phyloP scores from a whole-genome alignment of 2,888 invertebrate species.

The Loripinus fragilis region DNA sequence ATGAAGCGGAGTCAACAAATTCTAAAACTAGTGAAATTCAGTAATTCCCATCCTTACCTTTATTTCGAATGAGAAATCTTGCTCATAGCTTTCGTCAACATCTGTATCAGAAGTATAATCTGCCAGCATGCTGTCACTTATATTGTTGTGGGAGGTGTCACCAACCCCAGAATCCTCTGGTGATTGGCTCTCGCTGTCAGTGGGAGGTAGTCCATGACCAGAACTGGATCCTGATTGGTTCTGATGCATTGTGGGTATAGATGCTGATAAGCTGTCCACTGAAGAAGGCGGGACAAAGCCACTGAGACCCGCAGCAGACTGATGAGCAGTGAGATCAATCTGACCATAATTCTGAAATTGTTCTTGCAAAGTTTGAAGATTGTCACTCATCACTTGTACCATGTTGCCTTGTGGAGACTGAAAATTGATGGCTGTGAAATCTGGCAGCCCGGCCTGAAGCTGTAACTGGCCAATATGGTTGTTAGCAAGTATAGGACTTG shows the following conservation, averaged over 20 bases:
- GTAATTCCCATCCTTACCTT: conserved; percentile 31
- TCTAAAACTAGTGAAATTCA: no score
- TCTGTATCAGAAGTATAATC: conserved; percentile 51
- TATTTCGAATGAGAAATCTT: conserved; percentile 56
- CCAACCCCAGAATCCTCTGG: conserved; percentile 51
- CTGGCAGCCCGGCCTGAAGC: conserved; percentile 50
- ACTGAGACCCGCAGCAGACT: conserved; percentile 20
- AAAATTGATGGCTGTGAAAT: conserved; percentile 51
- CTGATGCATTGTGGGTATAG: conserved; percentile 14
- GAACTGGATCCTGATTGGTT: conserved; percentile 6
- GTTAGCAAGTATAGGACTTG: conserved; percentile 38
- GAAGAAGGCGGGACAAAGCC: conserved; percentile 16
- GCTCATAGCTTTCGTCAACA: conserved; percentile 46
- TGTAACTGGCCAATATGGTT: conserved; percentile 29
- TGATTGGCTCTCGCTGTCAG: conserved; percentile 35
- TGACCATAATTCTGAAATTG: conserved; percentile 41
- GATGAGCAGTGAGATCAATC: conserved; percentile 28
- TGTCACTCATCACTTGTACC: conserved; percentile 46
- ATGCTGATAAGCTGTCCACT: conserved; percentile 15
- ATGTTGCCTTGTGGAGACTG: conserved; percentile 31
- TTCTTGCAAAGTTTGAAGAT: conserved; percentile 46
- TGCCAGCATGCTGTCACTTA: conserved; percentile 42
- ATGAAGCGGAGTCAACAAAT: no score
- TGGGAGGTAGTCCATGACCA: conserved; percentile 19
- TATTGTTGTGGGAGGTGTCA: conserved; percentile 46